Conservation (phyloP, 2,888 invertebrate species). For the Quadriops clusia region DNA sequence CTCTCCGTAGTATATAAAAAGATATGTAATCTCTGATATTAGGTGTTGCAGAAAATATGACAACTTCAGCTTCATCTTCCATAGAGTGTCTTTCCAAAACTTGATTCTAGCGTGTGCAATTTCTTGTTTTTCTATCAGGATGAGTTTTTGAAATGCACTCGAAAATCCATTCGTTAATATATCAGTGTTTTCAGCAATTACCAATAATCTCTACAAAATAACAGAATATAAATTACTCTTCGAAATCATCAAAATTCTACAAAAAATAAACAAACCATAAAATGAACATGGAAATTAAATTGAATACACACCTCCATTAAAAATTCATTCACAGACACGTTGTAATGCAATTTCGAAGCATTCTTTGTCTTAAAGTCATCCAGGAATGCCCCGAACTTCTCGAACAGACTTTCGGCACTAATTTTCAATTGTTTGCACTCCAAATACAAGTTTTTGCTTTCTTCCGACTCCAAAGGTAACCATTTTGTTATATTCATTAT, state of each 20-base stretch:
- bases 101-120: constrained; percentile 37
- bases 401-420: constrained; percentile 32
- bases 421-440: constrained; percentile 42
- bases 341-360: constrained; percentile 18
- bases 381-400: constrained; percentile 35
- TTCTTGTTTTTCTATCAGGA: constrained; percentile 33
- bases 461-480: constrained; percentile 43
- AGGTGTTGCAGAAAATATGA: constrained; percentile 43
- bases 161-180: constrained; percentile 43
- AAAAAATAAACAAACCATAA: constrained; percentile 7
- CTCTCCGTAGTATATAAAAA: constrained; percentile 47
- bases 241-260: constrained; percentile 3
- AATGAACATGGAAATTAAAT: constrained; percentile 3
- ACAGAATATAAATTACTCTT: constrained; percentile 9
- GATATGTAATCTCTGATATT: constrained; percentile 42
- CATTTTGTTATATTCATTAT: constrained; percentile 38
- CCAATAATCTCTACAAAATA: constrained; percentile 44
- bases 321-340: constrained; percentile 16
- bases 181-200: constrained; percentile 43
- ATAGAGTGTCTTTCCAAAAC: constrained; percentile 42
- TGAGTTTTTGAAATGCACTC: constrained; percentile 41
- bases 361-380: constrained; percentile 37
- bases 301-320: constrained; percentile 10
- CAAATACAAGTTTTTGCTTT: constrained; percentile 40
- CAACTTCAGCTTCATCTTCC: constrained; percentile 44